Evolutionary conservation across 2,888 invertebrate genomes (phyloP).

Genomic region (Callyntrura sp.): DNA sequence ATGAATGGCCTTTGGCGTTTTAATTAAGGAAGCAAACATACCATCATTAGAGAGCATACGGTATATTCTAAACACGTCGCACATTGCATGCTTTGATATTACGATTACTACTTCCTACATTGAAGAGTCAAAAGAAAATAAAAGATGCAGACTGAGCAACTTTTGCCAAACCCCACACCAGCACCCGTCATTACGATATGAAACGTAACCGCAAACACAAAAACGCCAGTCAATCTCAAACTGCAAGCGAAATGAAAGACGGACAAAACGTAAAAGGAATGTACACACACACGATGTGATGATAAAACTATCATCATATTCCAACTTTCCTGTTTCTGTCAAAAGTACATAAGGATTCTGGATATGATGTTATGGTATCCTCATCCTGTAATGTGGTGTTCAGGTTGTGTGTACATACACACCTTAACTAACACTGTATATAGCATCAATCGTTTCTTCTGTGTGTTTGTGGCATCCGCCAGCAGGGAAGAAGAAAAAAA

Average conservation of each 20-base stretch:
- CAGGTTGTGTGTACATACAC: background rate
- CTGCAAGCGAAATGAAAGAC: background rate
- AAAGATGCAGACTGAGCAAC: conserved; percentile 45
- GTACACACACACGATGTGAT: background rate
- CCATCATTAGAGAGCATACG: too few relatives aligned
- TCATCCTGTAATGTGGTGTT: too few relatives aligned
- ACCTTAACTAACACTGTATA: background rate
- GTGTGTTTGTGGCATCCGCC: conserved; percentile 31
- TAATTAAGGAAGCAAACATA: too few relatives aligned
- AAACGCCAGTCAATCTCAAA: conserved; percentile 23
- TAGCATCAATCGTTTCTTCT: background rate
- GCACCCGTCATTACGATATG: background rate
- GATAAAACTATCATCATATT: conserved; percentile 32
- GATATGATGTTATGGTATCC: background rate
- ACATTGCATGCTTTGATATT: too few relatives aligned
- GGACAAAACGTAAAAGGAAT: conserved; percentile 17
- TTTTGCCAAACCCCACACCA: background rate
- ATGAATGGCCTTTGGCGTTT: too few relatives aligned
- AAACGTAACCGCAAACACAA: background rate
- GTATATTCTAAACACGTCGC: too few relatives aligned
- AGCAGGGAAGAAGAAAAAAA: conserved; percentile 17
- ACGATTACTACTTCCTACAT: background rate
- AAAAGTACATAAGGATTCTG: background rate
- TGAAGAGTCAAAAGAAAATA: background rate
- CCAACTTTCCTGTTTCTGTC: conserved; percentile 32